Percentiles rank a stretch among this genome's conserved stretches.
These are phyloP conservation scores for Amniataba percoides DNA, from an alignment of 2,797 vertebrate genomes.

Conservation along the genomic window DNA sequence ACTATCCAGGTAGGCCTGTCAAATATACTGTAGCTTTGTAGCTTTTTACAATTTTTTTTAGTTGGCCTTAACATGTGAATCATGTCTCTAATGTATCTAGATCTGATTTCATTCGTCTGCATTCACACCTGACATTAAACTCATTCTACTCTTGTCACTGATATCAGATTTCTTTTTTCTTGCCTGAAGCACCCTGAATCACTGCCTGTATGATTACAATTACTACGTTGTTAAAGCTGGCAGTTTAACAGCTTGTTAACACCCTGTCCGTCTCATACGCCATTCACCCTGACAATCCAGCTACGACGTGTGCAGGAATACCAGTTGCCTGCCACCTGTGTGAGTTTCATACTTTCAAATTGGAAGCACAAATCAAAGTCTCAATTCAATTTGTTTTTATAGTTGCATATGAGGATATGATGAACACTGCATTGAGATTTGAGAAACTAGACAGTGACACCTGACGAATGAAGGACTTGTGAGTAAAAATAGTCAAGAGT, in stretches of 20 bases:
- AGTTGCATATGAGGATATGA: not conserved
- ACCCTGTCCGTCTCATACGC: constrained; percentile 11
- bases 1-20: not conserved
- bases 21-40: not conserved
- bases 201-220: not conserved
- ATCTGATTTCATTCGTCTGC: not conserved
- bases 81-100: not conserved
- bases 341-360: constrained; percentile 10
- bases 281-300: constrained; percentile 17
- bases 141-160: not conserved
- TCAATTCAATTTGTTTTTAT: constrained; percentile 2
- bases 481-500: constrained; percentile 6
- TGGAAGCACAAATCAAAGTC: constrained; percentile 17
- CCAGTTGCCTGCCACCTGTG: constrained; percentile 22
- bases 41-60: constrained; percentile 1
- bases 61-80: not conserved
- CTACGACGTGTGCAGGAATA: constrained; percentile 2
- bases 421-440: no score
- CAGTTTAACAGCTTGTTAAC: constrained; percentile 35
- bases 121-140: constrained; percentile 10
- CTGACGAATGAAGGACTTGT: constrained; percentile 9
- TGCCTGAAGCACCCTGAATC: not conserved
- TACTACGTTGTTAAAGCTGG: not conserved
- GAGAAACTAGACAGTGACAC: no score
- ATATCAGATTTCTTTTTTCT: constrained; percentile 1